phyloP scores from a whole-genome alignment of 2,113 vertebrate species.

The Nycticryphes semicollaris region DNA sequence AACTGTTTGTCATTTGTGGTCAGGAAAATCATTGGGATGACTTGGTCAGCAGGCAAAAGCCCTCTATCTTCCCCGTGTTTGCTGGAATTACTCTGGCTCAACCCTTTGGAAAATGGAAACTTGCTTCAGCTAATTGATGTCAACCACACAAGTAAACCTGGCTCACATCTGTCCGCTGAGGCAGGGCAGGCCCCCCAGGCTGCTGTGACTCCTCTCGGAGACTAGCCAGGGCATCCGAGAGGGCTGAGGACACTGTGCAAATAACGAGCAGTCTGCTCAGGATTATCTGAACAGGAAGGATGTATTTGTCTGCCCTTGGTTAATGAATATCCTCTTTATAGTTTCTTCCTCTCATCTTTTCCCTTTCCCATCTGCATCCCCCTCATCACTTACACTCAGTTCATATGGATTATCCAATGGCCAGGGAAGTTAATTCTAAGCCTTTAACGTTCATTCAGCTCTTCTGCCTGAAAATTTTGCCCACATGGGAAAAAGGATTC shows the following conservation, averaged over 20 bases:
- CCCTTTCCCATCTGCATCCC: not conserved
- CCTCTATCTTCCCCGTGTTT: not conserved
- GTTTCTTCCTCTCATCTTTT: not conserved
- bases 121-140: conserved; percentile 7
- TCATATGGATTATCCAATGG: not conserved
- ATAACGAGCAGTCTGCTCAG: not conserved
- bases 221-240: not conserved
- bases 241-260: not conserved
- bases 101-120: conserved; percentile 24
- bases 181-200: conserved; percentile 15
- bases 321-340: not conserved
- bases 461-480: not conserved
- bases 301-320: not conserved
- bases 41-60: not conserved
- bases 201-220: not conserved
- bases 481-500: not conserved
- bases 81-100: not conserved
- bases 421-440: not conserved
- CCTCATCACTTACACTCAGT: not conserved
- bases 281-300: not conserved
- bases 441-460: not conserved
- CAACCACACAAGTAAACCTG: not conserved
- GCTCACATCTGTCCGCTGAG: not conserved
- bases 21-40: not conserved
- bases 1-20: conserved; percentile 33